phyloP scores from a whole-genome alignment of 2,797 vertebrate genomes.

The Myotis daubentonii region DNA sequence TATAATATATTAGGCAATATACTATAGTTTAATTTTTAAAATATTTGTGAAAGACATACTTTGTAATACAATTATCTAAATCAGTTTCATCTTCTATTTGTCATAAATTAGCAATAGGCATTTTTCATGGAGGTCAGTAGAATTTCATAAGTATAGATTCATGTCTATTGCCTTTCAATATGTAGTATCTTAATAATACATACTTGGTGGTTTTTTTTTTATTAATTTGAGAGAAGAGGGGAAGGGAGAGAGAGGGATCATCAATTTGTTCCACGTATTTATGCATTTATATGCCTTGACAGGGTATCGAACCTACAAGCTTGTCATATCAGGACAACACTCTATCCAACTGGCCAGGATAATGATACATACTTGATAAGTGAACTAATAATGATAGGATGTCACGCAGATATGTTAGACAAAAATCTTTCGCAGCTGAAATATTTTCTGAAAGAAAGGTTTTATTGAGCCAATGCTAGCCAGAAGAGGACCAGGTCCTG shows the following conservation, averaged over 20 bases:
- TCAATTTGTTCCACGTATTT: background rate
- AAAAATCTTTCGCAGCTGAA: background rate
- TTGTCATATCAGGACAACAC: background rate
- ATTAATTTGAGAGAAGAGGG: background rate
- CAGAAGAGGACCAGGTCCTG: background rate
- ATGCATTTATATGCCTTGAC: background rate
- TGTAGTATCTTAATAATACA: background rate
- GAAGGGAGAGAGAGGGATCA: background rate
- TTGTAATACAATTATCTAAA: constrained; percentile 13
- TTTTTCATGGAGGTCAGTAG: background rate
- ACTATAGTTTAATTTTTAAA: background rate
- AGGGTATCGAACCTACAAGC: background rate
- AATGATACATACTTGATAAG: background rate
- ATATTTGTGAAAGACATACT: background rate
- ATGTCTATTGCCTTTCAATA: background rate
- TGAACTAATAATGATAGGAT: background rate
- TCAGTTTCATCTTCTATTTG: background rate
- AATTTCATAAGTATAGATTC: constrained; percentile 1
- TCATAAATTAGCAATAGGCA: background rate
- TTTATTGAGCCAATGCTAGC: background rate
- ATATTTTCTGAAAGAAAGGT: background rate
- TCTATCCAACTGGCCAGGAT: background rate
- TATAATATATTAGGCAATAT: background rate
- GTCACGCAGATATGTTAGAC: background rate
- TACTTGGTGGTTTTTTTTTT: no score